Evolutionary conservation across 2,888 invertebrate species (phyloP), one percentile per base, ranked within the genome.

Genomic region (Pseudanteris insignis): DNA sequence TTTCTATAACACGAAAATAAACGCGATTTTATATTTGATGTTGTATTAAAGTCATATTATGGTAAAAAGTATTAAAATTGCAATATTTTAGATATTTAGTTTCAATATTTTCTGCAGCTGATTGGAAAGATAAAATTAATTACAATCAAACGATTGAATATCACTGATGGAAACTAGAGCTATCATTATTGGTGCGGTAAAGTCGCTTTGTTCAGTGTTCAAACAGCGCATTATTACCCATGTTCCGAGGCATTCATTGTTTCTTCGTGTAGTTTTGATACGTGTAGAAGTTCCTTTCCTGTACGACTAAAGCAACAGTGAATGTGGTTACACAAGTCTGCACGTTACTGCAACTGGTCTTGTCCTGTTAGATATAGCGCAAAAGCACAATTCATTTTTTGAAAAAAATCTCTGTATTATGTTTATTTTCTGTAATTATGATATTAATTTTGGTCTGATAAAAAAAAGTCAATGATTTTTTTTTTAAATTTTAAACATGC

Each of bases 241-340:
- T 89, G 89, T 83, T 89, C 89, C 72, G 89, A 88, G 81, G 88
- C 87, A 84, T 89, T 89, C 89, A 89, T 89, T 77, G 68, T 79
- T 74, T 75, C 69, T 74, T 71, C 67, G 65, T 51, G 69, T 66
- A 54, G 63, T 66, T 70, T 70, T 61, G 58, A 59, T 55, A 32
- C 32, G 48, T 41, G 54, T 43, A 46, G 62, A 37, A 33, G 47
- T 41, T 47, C 40, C 61, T 72, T 64, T 53, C 53, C n/a, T 29
- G 28, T 70, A 65, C 67, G 68, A 70, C 69, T 65, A 69, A 70
- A 67, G 63, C 66, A 70, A 68, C 59, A 64, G 60, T 57, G 41
- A 32, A 51, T 33, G 64, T 51, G 46, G 61, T 68, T 68, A 66
- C 50, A 55, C 47, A 62, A 68, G 60, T 60, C 58, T 41, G n/a